Conservation (phyloP, 2,888 invertebrate genomes). For the Noctuana brunneofusca region DNA sequence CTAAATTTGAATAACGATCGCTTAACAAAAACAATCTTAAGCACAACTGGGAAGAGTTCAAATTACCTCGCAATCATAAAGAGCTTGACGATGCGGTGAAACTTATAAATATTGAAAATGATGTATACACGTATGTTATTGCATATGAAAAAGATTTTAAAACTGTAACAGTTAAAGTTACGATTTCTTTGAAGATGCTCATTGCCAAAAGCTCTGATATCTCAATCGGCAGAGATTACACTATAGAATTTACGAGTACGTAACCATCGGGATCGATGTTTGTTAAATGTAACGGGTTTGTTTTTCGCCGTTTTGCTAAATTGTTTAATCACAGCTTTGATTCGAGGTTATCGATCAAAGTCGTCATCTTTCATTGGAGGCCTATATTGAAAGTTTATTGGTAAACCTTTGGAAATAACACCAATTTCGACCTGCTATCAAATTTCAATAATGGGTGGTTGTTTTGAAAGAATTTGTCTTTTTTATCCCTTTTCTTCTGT, state of each 20-base stretch:
- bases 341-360: slow-evolving; percentile 36
- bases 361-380: slow-evolving; percentile 26
- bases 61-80: slow-evolving; percentile 30
- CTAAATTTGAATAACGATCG: slow-evolving; percentile 35
- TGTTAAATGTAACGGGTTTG: slow-evolving; percentile 47
- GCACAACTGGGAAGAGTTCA: slow-evolving; percentile 34
- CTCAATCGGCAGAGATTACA: slow-evolving; percentile 66
- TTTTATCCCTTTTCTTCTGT: not conserved
- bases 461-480: not conserved
- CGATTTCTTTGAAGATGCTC: slow-evolving; percentile 40
- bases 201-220: slow-evolving; percentile 57
- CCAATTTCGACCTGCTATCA: slow-evolving; percentile 21
- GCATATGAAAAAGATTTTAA: slow-evolving; percentile 42
- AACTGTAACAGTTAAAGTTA: slow-evolving; percentile 45
- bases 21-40: slow-evolving; percentile 34
- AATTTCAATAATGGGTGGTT: slow-evolving; percentile 26
- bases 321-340: slow-evolving; percentile 36
- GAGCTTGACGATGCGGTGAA: slow-evolving; percentile 43
- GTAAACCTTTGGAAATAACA: slow-evolving; percentile 25
- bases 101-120: slow-evolving; percentile 49
- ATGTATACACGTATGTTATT: slow-evolving; percentile 46
- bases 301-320: slow-evolving; percentile 37
- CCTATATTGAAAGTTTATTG: slow-evolving; percentile 33
- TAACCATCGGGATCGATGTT: slow-evolving; percentile 58
- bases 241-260: slow-evolving; percentile 59